Evolutionary conservation across 2,888 invertebrate genomes (phyloP), one percentile per base, ranked within the genome.

Genomic region (Tenthredo notha): DNA sequence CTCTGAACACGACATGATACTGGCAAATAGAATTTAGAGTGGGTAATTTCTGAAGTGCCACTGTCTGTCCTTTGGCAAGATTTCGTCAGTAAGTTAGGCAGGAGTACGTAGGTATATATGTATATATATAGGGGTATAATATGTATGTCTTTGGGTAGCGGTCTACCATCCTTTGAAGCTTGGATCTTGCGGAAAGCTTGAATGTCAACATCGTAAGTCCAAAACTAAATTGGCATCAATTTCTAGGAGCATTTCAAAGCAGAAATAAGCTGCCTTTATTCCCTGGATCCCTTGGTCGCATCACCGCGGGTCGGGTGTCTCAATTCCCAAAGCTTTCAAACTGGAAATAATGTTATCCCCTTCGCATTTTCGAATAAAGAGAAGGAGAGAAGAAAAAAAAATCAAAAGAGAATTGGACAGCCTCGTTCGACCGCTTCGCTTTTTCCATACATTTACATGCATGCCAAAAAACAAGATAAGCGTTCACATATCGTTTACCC

Each of bases 281-380:
- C 83, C 67, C 50, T 47, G 25, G 67, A 65, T 77, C 25, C 75
- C 54, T 75, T 37, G 54, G 61, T 43, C 72, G 84, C 75, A 75
- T 84, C 84, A 65, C 65, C 61, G 77, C 50, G 43, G 65, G 77
- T 65, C 61, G 84, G 74, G 58, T 74, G 72, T 84, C 72, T 84
- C 74, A 84, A 84, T 84, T 84, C 84, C 74, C 72, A 54, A 84
- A 75, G 84, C 84, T 84, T 75, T 75, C 84, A 84, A 84, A 75
- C 77, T 65, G 77, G 40, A 84, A 84, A 84, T 61, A 77, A 78
- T 58, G 84, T 84, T 84, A 77, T 84, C 65, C 33, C 33, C 21
- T 72, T 77, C 29, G 47, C 61, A 12, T 40, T 61, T 80, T 21
- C 21, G 37, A 37, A 80, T 25, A 75, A 75, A 75, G 50, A 78